Conservation (phyloP, 2,888 invertebrate genomes). For the Matsumyia berberina region DNA sequence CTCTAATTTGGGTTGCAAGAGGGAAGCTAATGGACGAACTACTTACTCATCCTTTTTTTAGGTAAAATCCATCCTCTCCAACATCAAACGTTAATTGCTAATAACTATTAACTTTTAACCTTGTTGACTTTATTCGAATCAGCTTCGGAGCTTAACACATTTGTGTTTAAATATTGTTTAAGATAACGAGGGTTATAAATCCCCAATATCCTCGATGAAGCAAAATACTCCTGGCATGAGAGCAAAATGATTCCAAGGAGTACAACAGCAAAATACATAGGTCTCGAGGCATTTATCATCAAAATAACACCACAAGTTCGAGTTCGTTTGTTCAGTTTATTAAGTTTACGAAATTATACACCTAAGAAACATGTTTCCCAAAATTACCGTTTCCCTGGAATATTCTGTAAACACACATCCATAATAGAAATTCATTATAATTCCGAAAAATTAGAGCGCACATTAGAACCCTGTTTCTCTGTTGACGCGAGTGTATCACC, state of each 20-base stretch:
- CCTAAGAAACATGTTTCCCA: not conserved
- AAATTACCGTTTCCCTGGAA: not conserved
- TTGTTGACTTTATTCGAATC: not conserved
- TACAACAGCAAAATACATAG: not conserved
- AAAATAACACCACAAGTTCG: not conserved
- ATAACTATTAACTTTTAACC: not conserved
- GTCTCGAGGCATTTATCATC: not conserved
- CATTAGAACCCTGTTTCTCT: not conserved
- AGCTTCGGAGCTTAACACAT: not conserved
- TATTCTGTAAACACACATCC: slow-evolving; percentile 10
- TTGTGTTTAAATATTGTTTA: not conserved
- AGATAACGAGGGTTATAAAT: not conserved
- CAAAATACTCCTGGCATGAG: not conserved
- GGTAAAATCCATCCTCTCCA: no score
- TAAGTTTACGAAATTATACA: slow-evolving; percentile 1
- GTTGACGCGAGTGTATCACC: not conserved
- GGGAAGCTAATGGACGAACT: no score
- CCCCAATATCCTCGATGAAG: not conserved
- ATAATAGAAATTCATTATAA: slow-evolving; percentile 19
- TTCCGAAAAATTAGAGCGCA: slow-evolving; percentile 7
- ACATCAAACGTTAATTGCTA: no score
- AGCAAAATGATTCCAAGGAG: not conserved
- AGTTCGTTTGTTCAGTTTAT: not conserved
- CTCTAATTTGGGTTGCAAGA: no score
- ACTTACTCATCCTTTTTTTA: no score